Conservation (phyloP, 2,113 vertebrate species). For the Indicator maculatus region DNA sequence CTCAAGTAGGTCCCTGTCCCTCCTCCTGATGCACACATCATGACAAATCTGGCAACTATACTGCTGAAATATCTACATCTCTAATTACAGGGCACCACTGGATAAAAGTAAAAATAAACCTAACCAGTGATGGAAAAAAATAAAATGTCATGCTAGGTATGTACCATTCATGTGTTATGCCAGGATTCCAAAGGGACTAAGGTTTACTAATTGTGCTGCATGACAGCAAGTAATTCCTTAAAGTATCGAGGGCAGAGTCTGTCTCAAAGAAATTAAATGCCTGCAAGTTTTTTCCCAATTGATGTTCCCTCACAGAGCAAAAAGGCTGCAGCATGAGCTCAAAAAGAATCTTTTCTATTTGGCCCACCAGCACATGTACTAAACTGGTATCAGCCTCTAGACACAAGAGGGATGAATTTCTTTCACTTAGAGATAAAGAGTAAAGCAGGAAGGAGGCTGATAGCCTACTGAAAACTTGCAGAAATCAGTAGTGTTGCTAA, state of each 20-base stretch:
- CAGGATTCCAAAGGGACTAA: neutral
- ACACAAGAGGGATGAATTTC: neutral
- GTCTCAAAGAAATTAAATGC: neutral
- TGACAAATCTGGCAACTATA: neutral
- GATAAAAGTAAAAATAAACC: neutral
- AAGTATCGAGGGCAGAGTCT: neutral
- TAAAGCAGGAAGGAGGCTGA: neutral
- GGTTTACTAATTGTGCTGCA: neutral
- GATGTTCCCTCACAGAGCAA: neutral
- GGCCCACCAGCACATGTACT: neutral
- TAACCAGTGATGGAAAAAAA: neutral
- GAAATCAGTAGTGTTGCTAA: neutral
- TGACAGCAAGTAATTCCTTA: neutral
- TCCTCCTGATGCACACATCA: neutral
- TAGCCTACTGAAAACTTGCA: neutral
- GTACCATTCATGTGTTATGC: neutral
- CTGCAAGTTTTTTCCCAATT: neutral
- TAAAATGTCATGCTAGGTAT: neutral
- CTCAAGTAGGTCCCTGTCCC: too few relatives aligned
- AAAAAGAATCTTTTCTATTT: neutral
- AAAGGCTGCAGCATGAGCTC: neutral
- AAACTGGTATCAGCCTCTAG: neutral
- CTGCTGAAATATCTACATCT: neutral
- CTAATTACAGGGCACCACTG: neutral
- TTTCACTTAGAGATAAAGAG: neutral